Conservation (phyloP, 1,140 invertebrate genomes). For the Drosophila guanche region DNA sequence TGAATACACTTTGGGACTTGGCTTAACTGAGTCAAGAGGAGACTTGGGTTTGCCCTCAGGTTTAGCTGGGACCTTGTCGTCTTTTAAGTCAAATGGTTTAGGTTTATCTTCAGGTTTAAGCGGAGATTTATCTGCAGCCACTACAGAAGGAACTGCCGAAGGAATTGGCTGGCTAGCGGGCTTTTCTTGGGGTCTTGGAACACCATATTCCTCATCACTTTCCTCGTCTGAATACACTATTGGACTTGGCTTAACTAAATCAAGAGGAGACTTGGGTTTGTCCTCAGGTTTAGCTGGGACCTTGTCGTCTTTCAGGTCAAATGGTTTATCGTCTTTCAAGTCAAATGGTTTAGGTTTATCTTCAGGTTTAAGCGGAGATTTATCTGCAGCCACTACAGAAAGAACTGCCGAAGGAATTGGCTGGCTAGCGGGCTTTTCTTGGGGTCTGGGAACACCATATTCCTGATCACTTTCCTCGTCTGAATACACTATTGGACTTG, state of each 20-base stretch:
- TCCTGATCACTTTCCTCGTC: slow-evolving; percentile 31
- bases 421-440: slow-evolving; percentile 1
- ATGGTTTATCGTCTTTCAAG: too few species aligned
- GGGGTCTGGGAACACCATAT: slow-evolving; percentile 1
- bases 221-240: slow-evolving; percentile 12
- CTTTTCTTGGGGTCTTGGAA: background rate
- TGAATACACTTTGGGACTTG: background rate
- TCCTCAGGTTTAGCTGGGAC: too few species aligned
- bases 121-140: slow-evolving; percentile 6
- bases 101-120: background rate
- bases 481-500: slow-evolving; percentile 13
- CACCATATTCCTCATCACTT: slow-evolving; percentile 1
- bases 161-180: slow-evolving; percentile 2
- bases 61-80: too few species aligned
- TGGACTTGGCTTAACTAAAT: too few species aligned
- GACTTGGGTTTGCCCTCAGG: too few species aligned
- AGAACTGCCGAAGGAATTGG: slow-evolving; percentile 4
- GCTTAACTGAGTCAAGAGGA: too few species aligned
- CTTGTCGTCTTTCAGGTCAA: too few species aligned
- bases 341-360: slow-evolving; percentile 9
- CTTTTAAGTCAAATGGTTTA: too few species aligned
- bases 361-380: slow-evolving; percentile 8
- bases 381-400: background rate
- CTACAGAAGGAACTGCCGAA: background rate
- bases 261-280: too few species aligned